Evolutionary conservation across 2,113 vertebrate genomes (phyloP).

Genomic region (Todiramphus saurophagus): DNA sequence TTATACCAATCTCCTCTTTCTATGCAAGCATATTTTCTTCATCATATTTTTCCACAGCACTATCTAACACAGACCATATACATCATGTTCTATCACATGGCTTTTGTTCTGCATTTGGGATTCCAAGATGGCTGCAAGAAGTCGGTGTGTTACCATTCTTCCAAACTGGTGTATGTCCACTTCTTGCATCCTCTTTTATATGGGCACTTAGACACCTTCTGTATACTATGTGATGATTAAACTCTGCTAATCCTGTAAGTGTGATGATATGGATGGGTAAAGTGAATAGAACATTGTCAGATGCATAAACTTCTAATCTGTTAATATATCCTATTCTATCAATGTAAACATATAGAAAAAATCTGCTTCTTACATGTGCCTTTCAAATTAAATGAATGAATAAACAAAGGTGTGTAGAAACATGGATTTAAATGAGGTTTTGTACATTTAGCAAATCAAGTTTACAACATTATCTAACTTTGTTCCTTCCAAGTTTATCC

Average conservation of each 20-base stretch:
- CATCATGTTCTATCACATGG: not conserved
- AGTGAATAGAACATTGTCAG: not conserved
- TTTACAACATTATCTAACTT: not conserved
- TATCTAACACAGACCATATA: not conserved
- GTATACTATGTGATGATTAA: not conserved
- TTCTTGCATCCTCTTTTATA: not conserved
- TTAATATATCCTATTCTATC: not conserved
- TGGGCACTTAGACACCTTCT: not conserved
- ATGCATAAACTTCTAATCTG: not conserved
- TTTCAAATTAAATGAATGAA: not conserved
- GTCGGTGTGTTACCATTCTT: not conserved
- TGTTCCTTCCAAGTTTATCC: not conserved
- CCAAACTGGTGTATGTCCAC: not conserved
- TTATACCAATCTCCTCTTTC: not conserved
- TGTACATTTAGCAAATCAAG: not conserved
- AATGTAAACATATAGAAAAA: not conserved
- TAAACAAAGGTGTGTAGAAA: not conserved
- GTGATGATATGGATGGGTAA: not conserved
- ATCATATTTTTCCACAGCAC: not conserved
- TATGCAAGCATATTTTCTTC: not conserved
- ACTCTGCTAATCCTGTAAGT: not conserved
- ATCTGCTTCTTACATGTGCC: not conserved
- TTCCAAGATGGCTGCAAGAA: not conserved
- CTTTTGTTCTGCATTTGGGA: not conserved
- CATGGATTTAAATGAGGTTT: not conserved